Conservation (phyloP, 2,113 vertebrate species). For the Prionailurus viverrinus region DNA sequence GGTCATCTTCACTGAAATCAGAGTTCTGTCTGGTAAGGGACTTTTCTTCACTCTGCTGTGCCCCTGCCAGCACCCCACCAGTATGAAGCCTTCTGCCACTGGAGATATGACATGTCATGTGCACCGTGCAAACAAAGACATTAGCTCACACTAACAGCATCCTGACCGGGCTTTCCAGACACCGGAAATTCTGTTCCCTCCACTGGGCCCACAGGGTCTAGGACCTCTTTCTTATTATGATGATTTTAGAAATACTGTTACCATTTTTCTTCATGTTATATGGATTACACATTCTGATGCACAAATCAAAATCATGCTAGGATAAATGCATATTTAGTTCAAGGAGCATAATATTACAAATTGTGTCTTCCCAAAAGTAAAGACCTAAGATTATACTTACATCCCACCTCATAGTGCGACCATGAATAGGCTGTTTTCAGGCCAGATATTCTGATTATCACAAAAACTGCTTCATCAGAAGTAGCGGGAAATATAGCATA, state of each 20-base stretch:
- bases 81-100: neutral
- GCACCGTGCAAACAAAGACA: neutral
- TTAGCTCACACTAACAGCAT: neutral
- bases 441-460: neutral
- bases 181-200: neutral
- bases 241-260: constrained; percentile 20
- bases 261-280: neutral
- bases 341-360: neutral
- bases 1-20: neutral
- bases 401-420: neutral
- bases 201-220: neutral
- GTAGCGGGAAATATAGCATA: neutral
- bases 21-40: neutral
- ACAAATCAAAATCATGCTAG: neutral
- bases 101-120: fast-evolving
- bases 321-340: neutral
- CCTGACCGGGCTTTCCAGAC: neutral
- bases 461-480: neutral
- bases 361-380: neutral
- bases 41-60: neutral
- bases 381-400: neutral
- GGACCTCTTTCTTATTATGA: neutral
- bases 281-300: neutral
- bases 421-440: constrained; percentile 15
- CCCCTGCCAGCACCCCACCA: fast-evolving